These are phyloP conservation scores for Eurytoma californica DNA, from an alignment of 2,888 invertebrate genomes.

Conservation along the genomic window DNA sequence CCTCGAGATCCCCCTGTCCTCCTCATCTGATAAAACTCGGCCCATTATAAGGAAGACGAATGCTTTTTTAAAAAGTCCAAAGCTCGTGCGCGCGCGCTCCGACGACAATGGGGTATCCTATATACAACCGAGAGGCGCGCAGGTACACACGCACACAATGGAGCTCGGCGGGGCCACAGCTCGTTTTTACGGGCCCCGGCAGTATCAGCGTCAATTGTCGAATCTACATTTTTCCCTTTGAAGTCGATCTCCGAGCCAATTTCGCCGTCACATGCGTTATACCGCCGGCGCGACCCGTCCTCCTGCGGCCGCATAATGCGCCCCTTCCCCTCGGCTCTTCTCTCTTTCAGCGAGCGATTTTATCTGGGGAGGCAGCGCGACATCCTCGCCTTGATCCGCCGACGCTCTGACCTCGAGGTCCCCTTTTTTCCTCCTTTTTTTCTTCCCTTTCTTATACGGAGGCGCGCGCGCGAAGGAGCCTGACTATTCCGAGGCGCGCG, in stretches of 20 bases:
- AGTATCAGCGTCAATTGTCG: constrained; percentile 14
- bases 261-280: constrained; percentile 3
- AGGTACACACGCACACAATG: background rate
- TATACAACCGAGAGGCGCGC: background rate
- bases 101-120: constrained; percentile 5
- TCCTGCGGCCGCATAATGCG: background rate
- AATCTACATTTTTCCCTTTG: constrained; percentile 26
- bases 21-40: background rate
- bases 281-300: background rate
- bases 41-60: constrained; percentile 2
- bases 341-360: constrained; percentile 61
- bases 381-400: constrained; percentile 73
- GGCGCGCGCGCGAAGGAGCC: background rate
- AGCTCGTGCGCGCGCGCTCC: background rate
- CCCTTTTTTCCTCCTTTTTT: constrained; percentile 19
- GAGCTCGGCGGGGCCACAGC: background rate
- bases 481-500: constrained; percentile 9
- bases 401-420: constrained; percentile 57
- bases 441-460: background rate
- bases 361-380: constrained; percentile 70
- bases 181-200: background rate
- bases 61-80: constrained; percentile 13
- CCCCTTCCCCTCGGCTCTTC: constrained; percentile 39
- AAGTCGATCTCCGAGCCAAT: constrained; percentile 3
- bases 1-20: too few relatives aligned